These are phyloP conservation scores for Rhyacophila evoluta DNA, from an alignment of 2,888 invertebrate genomes.

Conservation along the genomic window DNA sequence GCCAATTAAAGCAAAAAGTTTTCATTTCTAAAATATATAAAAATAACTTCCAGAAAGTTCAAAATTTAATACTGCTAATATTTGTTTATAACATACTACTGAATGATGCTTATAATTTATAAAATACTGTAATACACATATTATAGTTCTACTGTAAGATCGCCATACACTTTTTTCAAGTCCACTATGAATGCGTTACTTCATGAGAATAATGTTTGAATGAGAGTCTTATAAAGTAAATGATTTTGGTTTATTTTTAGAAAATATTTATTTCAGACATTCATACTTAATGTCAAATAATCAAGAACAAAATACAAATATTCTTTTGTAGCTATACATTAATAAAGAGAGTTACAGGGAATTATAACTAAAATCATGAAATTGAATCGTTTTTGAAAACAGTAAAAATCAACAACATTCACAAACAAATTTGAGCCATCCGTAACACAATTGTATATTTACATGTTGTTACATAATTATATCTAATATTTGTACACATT, in stretches of 20 bases:
- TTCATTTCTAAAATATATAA: too few relatives aligned
- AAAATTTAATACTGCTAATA: too few relatives aligned
- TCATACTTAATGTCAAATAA: conserved; percentile 27
- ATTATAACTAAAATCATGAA: conserved; percentile 1
- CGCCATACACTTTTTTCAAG: too few relatives aligned
- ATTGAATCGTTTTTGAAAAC: neutral
- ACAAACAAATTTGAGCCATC: conserved; percentile 18
- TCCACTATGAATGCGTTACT: too few relatives aligned
- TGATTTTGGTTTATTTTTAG: conserved; percentile 23
- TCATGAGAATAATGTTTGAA: neutral
- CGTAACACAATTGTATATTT: conserved; percentile 15
- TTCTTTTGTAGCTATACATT: conserved; percentile 21
- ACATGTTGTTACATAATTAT: conserved; percentile 9
- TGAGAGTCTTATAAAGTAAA: neutral
- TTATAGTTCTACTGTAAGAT: too few relatives aligned
- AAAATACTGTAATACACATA: too few relatives aligned
- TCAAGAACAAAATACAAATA: conserved; percentile 9
- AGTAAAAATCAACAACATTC: conserved; percentile 14
- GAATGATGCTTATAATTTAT: too few relatives aligned
- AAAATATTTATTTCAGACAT: conserved; percentile 35
- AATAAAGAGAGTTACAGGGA: neutral
- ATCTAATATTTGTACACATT: neutral
- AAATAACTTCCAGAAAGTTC: too few relatives aligned
- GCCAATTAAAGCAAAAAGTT: too few relatives aligned
- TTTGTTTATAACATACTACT: too few relatives aligned